Conservation (phyloP, 2,113 vertebrate genomes). For the Rhegmatorhina hoffmannsi region DNA sequence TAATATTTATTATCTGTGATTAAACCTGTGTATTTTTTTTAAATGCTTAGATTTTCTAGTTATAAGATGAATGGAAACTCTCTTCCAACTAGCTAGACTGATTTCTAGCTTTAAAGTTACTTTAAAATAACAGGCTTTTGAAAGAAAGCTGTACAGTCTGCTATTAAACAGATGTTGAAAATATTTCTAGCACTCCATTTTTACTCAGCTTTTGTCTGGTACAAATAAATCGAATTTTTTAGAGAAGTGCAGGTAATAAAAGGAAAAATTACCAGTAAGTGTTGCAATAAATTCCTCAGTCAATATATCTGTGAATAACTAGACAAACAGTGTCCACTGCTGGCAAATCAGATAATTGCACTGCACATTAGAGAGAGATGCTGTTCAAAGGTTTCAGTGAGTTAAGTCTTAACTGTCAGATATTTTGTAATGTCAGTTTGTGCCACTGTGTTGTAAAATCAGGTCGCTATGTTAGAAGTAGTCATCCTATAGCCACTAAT, state of each 20-base stretch:
- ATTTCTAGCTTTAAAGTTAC: not conserved
- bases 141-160: not conserved
- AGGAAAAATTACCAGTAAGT: not conserved
- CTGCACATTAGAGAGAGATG: not conserved
- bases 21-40: not conserved
- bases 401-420: not conserved
- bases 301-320: conserved; percentile 59
- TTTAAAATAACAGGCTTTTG: not conserved
- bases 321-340: conserved; percentile 83
- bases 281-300: not conserved
- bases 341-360: conserved; percentile 80
- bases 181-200: not conserved
- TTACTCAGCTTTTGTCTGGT: not conserved
- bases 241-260: not conserved
- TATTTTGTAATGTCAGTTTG: not conserved
- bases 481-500: not conserved
- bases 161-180: not conserved
- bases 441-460: not conserved
- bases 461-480: not conserved
- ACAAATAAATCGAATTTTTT: not conserved
- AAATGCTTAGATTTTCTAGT: not conserved
- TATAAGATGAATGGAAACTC: not conserved
- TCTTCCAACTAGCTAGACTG: not conserved
- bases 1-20: not conserved
- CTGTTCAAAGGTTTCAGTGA: not conserved